Evolutionary conservation across 2,888 invertebrate species (phyloP).

Genomic region (Coecobrya sp.): DNA sequence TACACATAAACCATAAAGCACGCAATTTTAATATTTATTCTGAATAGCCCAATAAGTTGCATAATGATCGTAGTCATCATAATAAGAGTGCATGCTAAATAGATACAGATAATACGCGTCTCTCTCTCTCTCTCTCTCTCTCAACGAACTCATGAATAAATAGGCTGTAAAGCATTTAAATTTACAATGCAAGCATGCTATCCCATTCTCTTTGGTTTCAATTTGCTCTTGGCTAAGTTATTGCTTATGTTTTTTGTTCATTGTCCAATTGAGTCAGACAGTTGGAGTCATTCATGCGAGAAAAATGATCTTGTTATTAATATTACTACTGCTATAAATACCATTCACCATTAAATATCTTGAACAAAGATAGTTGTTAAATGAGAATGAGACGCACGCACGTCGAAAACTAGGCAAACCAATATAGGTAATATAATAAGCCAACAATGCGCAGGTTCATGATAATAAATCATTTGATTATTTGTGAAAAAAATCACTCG

Average conservation of each 20-base stretch:
- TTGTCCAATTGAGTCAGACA: slow-evolving; percentile 1
- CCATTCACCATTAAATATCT: too few relatives aligned
- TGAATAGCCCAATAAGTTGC: background rate
- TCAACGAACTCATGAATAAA: slow-evolving; percentile 12
- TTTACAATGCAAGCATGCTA: background rate
- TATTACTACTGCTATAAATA: background rate
- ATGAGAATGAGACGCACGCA: too few relatives aligned
- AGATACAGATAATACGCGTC: too few relatives aligned
- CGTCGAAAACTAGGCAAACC: too few relatives aligned
- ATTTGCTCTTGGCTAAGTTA: background rate
- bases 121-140: too few relatives aligned
- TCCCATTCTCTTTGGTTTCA: background rate
- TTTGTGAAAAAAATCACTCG: too few relatives aligned
- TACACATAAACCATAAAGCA: background rate
- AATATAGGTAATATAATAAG: too few relatives aligned
- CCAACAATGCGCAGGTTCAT: too few relatives aligned
- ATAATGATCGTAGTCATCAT: background rate
- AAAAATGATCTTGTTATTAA: slow-evolving; percentile 33
- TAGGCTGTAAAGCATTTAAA: slow-evolving; percentile 40
- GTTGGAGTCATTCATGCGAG: background rate
- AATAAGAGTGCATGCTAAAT: too few relatives aligned
- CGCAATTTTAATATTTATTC: slow-evolving; percentile 45
- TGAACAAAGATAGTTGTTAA: too few relatives aligned
- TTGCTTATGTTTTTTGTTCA: background rate
- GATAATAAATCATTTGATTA: too few relatives aligned